These are phyloP conservation scores for Drepanosiphum platanoidis DNA, from an alignment of 2,888 invertebrate genomes.

Conservation along the genomic window DNA sequence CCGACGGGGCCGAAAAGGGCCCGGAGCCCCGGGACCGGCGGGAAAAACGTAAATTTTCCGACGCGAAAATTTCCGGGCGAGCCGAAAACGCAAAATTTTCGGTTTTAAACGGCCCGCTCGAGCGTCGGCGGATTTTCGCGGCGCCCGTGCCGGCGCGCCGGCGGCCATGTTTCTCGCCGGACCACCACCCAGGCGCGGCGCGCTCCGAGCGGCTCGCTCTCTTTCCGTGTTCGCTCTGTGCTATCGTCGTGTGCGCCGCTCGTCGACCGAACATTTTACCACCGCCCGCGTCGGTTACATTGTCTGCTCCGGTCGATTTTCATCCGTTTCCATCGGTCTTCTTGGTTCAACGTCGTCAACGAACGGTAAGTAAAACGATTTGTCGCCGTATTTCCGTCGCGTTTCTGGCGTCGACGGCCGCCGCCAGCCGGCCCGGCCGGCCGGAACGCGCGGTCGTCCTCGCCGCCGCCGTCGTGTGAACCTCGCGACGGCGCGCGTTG, in stretches of 20 bases:
- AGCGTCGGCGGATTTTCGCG: neutral
- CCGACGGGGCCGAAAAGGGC: neutral
- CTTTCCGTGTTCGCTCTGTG: constrained; percentile 34
- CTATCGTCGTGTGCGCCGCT: constrained; percentile 39
- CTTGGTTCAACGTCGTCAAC: neutral
- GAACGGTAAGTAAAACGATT: constrained; percentile 36
- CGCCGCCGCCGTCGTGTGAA: neutral
- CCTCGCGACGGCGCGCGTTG: neutral
- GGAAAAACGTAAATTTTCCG: neutral
- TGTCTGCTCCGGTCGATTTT: constrained; percentile 21
- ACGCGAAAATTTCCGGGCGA: neutral
- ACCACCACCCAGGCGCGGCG: constrained; percentile 39
- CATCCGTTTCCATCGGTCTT: constrained; percentile 33
- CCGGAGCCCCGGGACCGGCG: neutral
- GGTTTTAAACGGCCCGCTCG: constrained; percentile 14
- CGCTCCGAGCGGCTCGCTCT: constrained; percentile 22
- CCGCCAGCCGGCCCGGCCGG: neutral
- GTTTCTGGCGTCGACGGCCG: neutral
- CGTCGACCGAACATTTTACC: constrained; percentile 46
- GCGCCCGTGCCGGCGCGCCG: neutral
- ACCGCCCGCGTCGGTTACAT: constrained; percentile 30
- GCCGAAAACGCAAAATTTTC: neutral
- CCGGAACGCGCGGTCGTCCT: neutral
- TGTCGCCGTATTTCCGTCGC: neutral
- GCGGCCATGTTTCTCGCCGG: constrained; percentile 46